Evolutionary conservation across 2,113 vertebrate species (phyloP).

Genomic region (Pristiophorus japonicus): DNA sequence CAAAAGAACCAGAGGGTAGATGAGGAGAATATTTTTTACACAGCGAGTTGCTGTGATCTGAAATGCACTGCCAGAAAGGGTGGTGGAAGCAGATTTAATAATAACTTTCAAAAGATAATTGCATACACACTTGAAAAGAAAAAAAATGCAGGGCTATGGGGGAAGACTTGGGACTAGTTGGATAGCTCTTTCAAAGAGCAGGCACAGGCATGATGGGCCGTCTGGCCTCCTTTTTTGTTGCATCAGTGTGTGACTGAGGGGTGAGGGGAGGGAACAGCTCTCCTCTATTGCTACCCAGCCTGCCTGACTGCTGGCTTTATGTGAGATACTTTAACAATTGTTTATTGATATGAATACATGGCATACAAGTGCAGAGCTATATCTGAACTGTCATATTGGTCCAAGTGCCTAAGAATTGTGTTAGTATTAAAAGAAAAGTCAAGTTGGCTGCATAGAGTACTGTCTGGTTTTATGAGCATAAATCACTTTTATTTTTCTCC

Average conservation of each 20-base stretch:
- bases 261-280: background rate
- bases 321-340: background rate
- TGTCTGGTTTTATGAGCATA: background rate
- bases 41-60: background rate
- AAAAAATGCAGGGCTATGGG: background rate
- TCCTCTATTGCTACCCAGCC: background rate
- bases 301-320: too few species aligned
- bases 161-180: background rate
- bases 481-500: background rate
- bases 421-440: background rate
- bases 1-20: background rate
- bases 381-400: slow-evolving; percentile 1
- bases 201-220: background rate
- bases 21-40: background rate
- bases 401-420: background rate
- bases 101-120: background rate
- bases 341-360: background rate
- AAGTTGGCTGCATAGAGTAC: background rate
- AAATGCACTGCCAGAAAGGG: background rate
- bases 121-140: background rate
- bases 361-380: background rate
- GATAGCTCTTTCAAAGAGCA: background rate
- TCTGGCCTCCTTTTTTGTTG: background rate
- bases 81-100: background rate
- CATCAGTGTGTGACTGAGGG: too few species aligned